Conservation (phyloP, 2,113 vertebrate genomes). For the Archocentrus centrarchus region DNA sequence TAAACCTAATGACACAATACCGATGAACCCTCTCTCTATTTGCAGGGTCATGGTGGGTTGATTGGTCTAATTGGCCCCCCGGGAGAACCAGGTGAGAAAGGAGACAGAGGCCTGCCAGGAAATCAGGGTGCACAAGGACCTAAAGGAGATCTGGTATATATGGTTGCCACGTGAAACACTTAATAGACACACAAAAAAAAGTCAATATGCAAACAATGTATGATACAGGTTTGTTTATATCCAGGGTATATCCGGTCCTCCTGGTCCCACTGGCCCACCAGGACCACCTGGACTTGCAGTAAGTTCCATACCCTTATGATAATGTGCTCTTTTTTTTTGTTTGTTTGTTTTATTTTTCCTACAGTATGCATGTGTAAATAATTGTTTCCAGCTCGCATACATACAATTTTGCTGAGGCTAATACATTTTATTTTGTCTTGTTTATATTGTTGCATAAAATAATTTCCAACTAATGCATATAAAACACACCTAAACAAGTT, state of each 20-base stretch:
- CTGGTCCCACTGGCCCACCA: constrained; percentile 85
- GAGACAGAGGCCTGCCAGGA: constrained; percentile 89
- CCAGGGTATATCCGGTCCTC: constrained; percentile 82
- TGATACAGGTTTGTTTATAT: constrained; percentile 32
- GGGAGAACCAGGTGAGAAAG: constrained; percentile 93
- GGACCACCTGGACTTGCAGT: constrained; percentile 86
- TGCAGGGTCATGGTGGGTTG: constrained; percentile 89
- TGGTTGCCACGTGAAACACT: neutral
- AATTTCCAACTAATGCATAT: neutral
- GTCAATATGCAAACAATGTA: neutral
- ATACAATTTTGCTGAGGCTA: neutral
- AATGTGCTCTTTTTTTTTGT: neutral
- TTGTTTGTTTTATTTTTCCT: neutral
- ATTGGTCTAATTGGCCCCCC: constrained; percentile 90
- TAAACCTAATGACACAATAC: constrained; percentile 1
- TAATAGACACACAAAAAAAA: neutral
- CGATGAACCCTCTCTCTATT: constrained; percentile 34
- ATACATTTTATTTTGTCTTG: neutral
- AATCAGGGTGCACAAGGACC: constrained; percentile 84
- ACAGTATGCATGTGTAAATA: neutral
- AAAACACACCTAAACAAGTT: neutral
- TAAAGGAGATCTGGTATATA: constrained; percentile 87
- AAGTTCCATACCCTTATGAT: constrained; percentile 66
- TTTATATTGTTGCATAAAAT: neutral
- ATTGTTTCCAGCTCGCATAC: neutral